Conservation (phyloP, 2,888 invertebrate genomes). For the Pasiphila rectangulata region DNA sequence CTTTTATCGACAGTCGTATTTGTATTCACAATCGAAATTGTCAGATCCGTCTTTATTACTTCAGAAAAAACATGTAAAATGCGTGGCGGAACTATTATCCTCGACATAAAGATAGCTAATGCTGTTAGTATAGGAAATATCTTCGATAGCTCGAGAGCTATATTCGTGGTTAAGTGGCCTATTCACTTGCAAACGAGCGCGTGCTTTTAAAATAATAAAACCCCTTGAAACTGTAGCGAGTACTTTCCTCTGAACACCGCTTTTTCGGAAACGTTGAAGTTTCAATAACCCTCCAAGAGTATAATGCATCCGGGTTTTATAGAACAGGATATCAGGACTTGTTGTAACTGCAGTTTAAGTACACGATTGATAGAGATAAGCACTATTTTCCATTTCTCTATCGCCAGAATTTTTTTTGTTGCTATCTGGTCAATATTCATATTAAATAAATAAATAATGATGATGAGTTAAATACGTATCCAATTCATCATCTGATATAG, state of each 20-base stretch:
- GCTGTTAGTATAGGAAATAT: conserved; percentile 64
- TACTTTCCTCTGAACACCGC: conserved; percentile 13
- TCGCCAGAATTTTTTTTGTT: conserved; percentile 6
- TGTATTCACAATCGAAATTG: conserved; percentile 38
- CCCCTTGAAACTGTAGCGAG: conserved; percentile 61
- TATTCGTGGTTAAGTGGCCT: conserved; percentile 80
- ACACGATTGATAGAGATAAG: neutral
- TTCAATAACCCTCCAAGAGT: conserved; percentile 22
- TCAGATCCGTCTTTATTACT: conserved; percentile 44
- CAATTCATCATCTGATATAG: too few species aligned
- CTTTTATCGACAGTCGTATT: conserved; percentile 43
- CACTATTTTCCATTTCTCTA: too few species aligned
- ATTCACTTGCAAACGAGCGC: conserved; percentile 82
- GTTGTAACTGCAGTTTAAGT: neutral
- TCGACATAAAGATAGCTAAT: conserved; percentile 68
- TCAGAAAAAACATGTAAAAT: conserved; percentile 66
- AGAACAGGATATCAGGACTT: neutral
- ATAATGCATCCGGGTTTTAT: conserved; percentile 26
- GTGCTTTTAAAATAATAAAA: conserved; percentile 79
- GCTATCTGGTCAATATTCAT: too few species aligned
- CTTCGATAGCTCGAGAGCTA: conserved; percentile 54
- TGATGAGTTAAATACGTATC: too few species aligned
- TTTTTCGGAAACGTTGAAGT: conserved; percentile 31
- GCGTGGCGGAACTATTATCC: conserved; percentile 74
- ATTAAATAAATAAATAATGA: too few species aligned